Percentiles rank a stretch among this genome's conserved stretches.
These are phyloP conservation scores for Drosophila tripunctata DNA, from an alignment of 2,888 invertebrate genomes.

Conservation along the genomic window DNA sequence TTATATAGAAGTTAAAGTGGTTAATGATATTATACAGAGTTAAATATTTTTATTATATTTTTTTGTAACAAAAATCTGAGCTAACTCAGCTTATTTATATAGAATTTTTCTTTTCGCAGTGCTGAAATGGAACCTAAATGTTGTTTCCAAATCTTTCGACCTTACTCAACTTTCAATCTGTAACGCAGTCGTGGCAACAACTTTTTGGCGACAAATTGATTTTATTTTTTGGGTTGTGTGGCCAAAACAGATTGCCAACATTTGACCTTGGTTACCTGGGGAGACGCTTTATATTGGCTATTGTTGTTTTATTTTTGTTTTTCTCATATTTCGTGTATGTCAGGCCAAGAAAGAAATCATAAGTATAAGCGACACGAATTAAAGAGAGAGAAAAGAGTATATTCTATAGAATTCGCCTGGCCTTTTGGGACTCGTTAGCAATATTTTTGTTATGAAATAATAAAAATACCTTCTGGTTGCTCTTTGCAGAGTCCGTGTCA, in stretches of 20 bases:
- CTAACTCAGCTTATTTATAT: no score
- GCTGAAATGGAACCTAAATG: background rate
- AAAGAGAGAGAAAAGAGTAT: background rate
- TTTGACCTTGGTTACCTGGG: constrained; percentile 57
- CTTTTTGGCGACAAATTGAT: constrained; percentile 53
- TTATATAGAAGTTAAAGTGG: no score
- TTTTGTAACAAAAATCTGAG: no score
- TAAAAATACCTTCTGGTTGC: constrained; percentile 36
- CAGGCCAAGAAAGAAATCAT: constrained; percentile 22
- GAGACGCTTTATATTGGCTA: background rate
- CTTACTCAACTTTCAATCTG: constrained; percentile 22
- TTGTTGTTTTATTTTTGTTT: constrained; percentile 3
- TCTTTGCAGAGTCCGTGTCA: constrained; percentile 18
- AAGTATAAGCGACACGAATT: constrained; percentile 17
- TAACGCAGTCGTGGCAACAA: constrained; percentile 3
- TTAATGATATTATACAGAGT: no score
- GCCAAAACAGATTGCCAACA: constrained; percentile 48
- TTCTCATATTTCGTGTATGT: no score
- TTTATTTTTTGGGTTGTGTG: constrained; percentile 57
- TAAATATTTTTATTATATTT: no score
- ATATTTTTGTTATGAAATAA: constrained; percentile 51
- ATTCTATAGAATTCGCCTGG: constrained; percentile 1
- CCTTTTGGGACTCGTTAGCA: constrained; percentile 35
- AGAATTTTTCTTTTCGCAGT: no score
- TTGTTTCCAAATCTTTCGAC: constrained; percentile 18